Percentiles rank a stretch among this genome's conserved stretches.
phyloP scores from a whole-genome alignment of 35 echinoderm and acorn worm genomes.

The Heliocidaris erythrogramma region DNA sequence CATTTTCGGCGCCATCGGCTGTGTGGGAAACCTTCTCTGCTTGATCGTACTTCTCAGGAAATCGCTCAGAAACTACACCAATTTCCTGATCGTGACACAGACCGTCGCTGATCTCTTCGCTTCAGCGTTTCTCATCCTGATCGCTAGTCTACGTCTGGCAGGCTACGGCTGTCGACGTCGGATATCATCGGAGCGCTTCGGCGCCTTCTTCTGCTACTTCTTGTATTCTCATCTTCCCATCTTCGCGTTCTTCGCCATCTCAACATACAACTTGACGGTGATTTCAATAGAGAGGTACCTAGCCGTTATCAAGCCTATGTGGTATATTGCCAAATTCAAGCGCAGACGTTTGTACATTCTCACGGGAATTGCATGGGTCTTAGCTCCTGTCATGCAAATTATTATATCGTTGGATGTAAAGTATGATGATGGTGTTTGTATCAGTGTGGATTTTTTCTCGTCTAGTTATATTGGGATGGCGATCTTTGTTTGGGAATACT shows the following conservation, averaged over 20 bases:
- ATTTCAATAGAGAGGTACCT: conserved; percentile 25
- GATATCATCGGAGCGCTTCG: background rate
- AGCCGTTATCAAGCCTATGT: background rate
- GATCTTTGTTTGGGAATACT: conserved; percentile 18
- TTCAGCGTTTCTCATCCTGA: conserved; percentile 35
- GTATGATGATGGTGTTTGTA: background rate
- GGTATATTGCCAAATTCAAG: conserved; percentile 20
- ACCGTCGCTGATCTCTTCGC: conserved; percentile 42
- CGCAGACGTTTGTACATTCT: background rate
- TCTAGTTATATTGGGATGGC: background rate
- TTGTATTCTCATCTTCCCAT: background rate
- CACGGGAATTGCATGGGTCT: background rate
- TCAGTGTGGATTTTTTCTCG: background rate
- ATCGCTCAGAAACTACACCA: conserved; percentile 42
- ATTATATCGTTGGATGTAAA: background rate
- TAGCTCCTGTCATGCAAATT: background rate
- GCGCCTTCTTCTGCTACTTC: background rate
- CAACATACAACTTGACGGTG: conserved; percentile 4
- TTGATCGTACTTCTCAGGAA: conserved; percentile 35
- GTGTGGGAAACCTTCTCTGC: conserved; percentile 48
- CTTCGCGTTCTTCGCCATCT: background rate
- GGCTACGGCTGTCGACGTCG: background rate
- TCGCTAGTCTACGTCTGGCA: conserved; percentile 21
- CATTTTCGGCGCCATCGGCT: conserved; percentile 44
- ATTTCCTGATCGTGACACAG: conserved; percentile 53